phyloP scores from a whole-genome alignment of 2,113 vertebrate species.

The Perca fluviatilis region DNA sequence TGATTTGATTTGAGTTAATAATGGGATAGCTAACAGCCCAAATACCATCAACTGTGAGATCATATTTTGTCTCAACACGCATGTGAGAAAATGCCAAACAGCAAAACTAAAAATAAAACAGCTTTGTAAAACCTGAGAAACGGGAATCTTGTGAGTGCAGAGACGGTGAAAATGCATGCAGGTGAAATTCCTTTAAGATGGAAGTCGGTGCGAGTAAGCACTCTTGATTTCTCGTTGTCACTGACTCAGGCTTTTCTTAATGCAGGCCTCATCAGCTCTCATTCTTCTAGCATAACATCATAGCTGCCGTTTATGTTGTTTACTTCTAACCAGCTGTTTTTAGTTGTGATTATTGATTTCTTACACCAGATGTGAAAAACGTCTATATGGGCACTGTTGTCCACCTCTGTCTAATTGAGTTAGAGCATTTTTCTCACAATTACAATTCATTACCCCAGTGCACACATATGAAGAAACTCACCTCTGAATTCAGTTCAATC shows the following conservation, averaged over 20 bases:
- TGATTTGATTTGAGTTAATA: background rate
- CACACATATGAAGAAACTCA: background rate
- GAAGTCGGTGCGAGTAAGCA: background rate
- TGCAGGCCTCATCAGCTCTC: slow-evolving; percentile 17
- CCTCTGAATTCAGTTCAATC: too few species aligned
- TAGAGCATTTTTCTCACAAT: background rate
- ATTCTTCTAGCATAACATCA: background rate
- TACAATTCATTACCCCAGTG: background rate
- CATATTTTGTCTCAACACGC: background rate
- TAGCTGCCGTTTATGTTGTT: background rate
- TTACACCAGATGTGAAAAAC: slow-evolving; percentile 18
- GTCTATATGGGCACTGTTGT: background rate
- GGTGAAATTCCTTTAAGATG: slow-evolving; percentile 12
- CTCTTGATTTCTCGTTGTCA: slow-evolving; percentile 16
- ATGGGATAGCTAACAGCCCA: background rate
- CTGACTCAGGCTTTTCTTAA: slow-evolving; percentile 37
- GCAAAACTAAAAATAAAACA: background rate
- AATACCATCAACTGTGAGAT: background rate
- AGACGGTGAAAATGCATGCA: background rate
- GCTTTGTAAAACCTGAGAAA: background rate
- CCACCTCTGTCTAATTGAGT: slow-evolving; percentile 11
- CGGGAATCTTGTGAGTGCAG: background rate
- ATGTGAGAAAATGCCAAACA: background rate
- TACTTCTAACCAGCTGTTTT: slow-evolving; percentile 22
- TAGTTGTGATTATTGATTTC: slow-evolving; percentile 10